Conservation (phyloP, 2,888 invertebrate genomes). For the Epinotia nisella region DNA sequence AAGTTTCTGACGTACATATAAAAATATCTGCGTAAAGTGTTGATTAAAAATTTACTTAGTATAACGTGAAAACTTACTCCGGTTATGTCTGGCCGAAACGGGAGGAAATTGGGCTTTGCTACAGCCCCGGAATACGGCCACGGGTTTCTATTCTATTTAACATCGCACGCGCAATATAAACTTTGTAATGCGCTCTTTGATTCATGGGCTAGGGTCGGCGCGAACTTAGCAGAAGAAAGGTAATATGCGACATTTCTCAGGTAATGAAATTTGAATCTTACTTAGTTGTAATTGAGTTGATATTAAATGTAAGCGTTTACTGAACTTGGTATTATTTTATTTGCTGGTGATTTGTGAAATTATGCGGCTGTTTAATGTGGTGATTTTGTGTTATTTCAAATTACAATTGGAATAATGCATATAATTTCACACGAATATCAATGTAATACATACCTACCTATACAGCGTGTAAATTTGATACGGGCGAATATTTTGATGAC, state of each 20-base stretch:
- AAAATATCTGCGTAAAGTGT: neutral
- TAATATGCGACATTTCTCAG: neutral
- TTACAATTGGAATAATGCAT: neutral
- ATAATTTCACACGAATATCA: neutral
- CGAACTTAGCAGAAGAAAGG: neutral
- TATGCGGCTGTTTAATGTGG: neutral
- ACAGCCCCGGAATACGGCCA: neutral
- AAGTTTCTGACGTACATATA: too few relatives aligned
- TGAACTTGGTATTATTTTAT: neutral
- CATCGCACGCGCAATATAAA: constrained; percentile 15
- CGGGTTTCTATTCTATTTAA: constrained; percentile 19
- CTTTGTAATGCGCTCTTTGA: constrained; percentile 23
- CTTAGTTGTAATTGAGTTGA: neutral
- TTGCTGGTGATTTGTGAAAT: neutral
- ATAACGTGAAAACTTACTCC: neutral
- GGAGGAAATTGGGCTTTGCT: neutral
- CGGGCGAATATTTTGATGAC: too few relatives aligned
- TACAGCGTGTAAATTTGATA: too few relatives aligned
- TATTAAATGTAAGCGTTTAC: neutral
- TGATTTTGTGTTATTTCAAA: constrained; percentile 4
- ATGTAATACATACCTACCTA: too few relatives aligned
- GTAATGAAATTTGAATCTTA: neutral
- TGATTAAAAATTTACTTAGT: neutral
- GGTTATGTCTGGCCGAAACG: neutral
- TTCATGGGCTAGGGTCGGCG: constrained; percentile 3